These are phyloP conservation scores for Anthopleura sola DNA, from an alignment of 64 coral and sea anemone species.

Conservation along the genomic window DNA sequence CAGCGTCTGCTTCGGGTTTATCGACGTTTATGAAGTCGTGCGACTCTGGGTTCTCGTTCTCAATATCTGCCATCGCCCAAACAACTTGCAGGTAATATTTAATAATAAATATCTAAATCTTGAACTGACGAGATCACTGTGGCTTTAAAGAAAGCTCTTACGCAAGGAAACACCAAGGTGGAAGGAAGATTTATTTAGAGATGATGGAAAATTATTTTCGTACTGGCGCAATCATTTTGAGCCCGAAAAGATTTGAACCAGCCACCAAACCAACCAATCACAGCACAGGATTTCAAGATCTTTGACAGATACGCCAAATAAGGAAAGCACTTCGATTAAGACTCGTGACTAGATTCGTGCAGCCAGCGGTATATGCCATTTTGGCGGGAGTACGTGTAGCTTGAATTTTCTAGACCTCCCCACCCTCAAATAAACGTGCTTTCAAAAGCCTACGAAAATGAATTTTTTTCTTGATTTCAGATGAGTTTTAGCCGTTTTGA, in stretches of 20 bases:
- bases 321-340: background rate
- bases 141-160: slow-evolving; percentile 33
- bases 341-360: slow-evolving; percentile 10
- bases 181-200: slow-evolving; percentile 20
- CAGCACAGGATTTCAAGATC: background rate
- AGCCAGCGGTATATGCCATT: slow-evolving; percentile 2
- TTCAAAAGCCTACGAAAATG: no score
- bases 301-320: slow-evolving; percentile 28
- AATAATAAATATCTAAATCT: slow-evolving; percentile 18
- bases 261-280: slow-evolving; percentile 15
- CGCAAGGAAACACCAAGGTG: slow-evolving; percentile 18
- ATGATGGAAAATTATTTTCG: slow-evolving; percentile 29
- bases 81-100: background rate
- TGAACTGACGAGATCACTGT: slow-evolving; percentile 16
- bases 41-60: slow-evolving; percentile 18
- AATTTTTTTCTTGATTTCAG: no score
- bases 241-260: slow-evolving; percentile 10
- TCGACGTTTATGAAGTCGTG: slow-evolving; percentile 32
- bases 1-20: slow-evolving; percentile 5
- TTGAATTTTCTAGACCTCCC: background rate
- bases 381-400: background rate
- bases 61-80: slow-evolving; percentile 24
- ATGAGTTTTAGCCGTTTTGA: no score
- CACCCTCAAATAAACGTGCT: no score
- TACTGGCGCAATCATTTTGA: background rate